Evolutionary conservation across 1,140 invertebrate species (phyloP).

Genomic region (Ceratoteleas bidentatus): DNA sequence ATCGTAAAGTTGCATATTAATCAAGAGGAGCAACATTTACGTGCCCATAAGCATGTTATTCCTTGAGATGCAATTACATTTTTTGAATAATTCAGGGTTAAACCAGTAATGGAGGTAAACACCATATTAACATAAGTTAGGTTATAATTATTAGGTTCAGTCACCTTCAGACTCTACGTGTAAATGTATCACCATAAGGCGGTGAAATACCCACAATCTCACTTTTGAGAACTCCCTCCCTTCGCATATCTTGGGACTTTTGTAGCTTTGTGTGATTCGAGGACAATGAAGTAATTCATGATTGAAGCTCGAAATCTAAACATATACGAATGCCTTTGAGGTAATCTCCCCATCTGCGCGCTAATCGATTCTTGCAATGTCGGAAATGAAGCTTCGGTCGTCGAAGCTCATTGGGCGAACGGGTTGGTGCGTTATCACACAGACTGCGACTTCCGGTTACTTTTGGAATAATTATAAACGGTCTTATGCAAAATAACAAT

Average conservation of each 20-base stretch:
- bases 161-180: too few relatives aligned
- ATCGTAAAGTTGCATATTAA: slow-evolving; percentile 46
- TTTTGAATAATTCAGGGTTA: background rate
- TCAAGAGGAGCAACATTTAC: slow-evolving; percentile 24
- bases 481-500: slow-evolving; percentile 70
- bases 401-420: slow-evolving; percentile 52
- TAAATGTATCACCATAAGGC: too few relatives aligned
- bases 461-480: slow-evolving; percentile 70
- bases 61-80: slow-evolving; percentile 15
- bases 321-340: slow-evolving; percentile 2
- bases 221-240: too few relatives aligned
- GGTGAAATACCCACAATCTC: too few relatives aligned
- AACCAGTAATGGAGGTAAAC: background rate
- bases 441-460: slow-evolving; percentile 68
- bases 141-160: background rate
- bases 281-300: background rate
- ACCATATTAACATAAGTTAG: background rate
- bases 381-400: slow-evolving; percentile 53
- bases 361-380: slow-evolving; percentile 39
- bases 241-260: background rate
- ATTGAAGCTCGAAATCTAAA: background rate
- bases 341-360: slow-evolving; percentile 13
- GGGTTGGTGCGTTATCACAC: slow-evolving; percentile 55
- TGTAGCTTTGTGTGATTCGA: background rate
- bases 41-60: slow-evolving; percentile 17